Conservation (phyloP, 1,140 invertebrate genomes). For the Grapholita molesta region DNA sequence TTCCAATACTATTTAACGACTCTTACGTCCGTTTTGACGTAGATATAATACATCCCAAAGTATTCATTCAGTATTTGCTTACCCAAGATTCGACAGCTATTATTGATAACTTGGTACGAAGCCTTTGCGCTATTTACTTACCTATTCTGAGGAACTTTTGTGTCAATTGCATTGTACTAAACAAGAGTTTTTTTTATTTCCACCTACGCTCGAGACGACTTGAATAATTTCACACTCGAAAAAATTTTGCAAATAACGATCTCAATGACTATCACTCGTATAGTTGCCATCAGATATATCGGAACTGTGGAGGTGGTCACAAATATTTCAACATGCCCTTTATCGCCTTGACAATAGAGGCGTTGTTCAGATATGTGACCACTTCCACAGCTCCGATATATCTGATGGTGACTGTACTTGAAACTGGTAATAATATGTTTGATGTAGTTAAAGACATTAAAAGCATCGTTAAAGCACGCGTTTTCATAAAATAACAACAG, state of each 20-base stretch:
- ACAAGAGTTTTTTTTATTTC: constrained; percentile 1
- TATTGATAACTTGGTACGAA: constrained; percentile 34
- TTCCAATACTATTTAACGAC: background rate
- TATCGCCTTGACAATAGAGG: no score
- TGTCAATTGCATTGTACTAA: background rate
- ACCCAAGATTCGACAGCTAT: constrained; percentile 27
- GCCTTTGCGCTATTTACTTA: constrained; percentile 35
- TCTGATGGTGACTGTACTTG: no score
- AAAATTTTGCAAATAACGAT: constrained; percentile 9
- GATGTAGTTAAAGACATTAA: background rate
- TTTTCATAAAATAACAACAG: background rate
- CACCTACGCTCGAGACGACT: background rate
- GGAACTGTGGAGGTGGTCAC: no score
- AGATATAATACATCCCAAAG: constrained; percentile 42
- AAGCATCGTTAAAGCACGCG: background rate
- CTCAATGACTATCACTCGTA: background rate
- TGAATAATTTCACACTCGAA: constrained; percentile 10
- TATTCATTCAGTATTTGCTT: constrained; percentile 62
- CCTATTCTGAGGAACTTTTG: constrained; percentile 1
- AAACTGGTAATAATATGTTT: background rate
- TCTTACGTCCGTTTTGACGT: background rate
- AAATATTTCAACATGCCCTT: no score
- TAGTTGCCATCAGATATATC: no score
- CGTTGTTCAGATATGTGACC: no score
- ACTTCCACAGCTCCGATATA: no score